A percentile compares a stretch with the other conserved stretches of the same genome.
Evolutionary conservation across 1,140 invertebrate species (phyloP).

Genomic region (Neodiprion pinetum): DNA sequence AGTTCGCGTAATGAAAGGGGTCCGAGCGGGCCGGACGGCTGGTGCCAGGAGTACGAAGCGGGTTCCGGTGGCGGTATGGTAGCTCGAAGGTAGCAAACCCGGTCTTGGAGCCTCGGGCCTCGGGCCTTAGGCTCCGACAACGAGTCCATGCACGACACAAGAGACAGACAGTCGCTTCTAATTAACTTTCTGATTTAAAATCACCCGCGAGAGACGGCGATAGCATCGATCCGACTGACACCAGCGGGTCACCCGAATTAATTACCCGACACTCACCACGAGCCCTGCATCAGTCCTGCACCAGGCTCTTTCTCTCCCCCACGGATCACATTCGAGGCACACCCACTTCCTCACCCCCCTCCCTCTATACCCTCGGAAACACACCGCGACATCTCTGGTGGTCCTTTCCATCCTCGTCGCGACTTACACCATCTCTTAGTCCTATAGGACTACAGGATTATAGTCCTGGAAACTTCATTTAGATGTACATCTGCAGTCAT

Average conservation of each 20-base stretch:
- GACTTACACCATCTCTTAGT: no score
- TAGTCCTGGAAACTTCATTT: no score
- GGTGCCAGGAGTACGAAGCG: constrained; percentile 9
- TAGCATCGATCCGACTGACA: constrained; percentile 45
- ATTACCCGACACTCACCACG: constrained; percentile 46
- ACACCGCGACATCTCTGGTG: neutral
- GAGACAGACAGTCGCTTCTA: constrained; percentile 50
- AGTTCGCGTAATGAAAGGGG: constrained; percentile 48
- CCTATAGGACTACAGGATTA: no score
- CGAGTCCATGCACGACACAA: constrained; percentile 36
- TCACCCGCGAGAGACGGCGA: constrained; percentile 34
- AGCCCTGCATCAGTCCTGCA: neutral
- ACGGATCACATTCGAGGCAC: constrained; percentile 11
- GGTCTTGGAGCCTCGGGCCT: constrained; percentile 2
- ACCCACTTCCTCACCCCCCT: neutral
- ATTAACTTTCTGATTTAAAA: constrained; percentile 56
- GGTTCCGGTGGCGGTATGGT: neutral
- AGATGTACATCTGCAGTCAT: no score
- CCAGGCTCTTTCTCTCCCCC: constrained; percentile 24
- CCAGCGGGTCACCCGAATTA: constrained; percentile 47
- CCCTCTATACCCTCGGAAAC: neutral
- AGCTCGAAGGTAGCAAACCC: constrained; percentile 22
- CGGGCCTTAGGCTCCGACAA: neutral
- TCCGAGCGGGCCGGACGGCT: constrained; percentile 16
- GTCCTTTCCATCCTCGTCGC: neutral